A percentile compares a stretch with the other conserved stretches of the same genome.
phyloP scores from a whole-genome alignment of 64 coral and sea anemone species.

The Pocillopora verrucosa region DNA sequence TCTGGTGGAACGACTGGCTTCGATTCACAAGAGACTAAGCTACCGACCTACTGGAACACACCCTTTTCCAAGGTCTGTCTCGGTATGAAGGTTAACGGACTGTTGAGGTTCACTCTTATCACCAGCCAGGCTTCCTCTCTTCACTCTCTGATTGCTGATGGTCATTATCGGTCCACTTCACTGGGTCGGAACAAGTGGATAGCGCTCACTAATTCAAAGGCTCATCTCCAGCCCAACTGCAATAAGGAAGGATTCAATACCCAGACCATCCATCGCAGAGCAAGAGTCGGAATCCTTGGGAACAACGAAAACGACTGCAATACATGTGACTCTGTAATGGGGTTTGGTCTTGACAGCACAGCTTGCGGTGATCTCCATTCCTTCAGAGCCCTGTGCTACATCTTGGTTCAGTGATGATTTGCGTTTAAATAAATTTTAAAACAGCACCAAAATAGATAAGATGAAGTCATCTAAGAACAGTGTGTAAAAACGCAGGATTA shows the following conservation, averaged over 20 bases:
- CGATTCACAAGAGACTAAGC: not conserved
- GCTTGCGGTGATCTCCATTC: not conserved
- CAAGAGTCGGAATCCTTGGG: conserved; percentile 35
- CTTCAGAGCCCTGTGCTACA: not conserved
- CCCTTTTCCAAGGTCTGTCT: conserved; percentile 33
- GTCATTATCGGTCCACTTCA: not conserved
- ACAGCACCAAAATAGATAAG: too few species aligned
- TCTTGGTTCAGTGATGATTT: not conserved
- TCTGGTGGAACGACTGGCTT: conserved; percentile 9
- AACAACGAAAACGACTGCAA: conserved; percentile 34
- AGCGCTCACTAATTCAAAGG: not conserved
- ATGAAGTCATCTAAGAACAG: too few species aligned
- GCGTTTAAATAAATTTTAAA: not conserved
- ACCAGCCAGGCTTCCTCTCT: not conserved
- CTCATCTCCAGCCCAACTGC: conserved; percentile 10
- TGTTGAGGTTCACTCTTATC: not conserved
- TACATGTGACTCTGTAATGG: conserved; percentile 5
- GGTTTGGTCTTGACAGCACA: not conserved
- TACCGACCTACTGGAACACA: conserved; percentile 31
- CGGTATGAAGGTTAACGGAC: conserved; percentile 18
- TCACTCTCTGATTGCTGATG: not conserved
- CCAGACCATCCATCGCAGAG: not conserved
- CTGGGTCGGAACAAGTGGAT: conserved; percentile 30
- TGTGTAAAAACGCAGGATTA: too few species aligned
- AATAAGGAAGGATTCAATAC: conserved; percentile 37